Base-by-base conservation (phyloP, 2,113 vertebrate species). In the Eolophus roseicapilla region DNA sequence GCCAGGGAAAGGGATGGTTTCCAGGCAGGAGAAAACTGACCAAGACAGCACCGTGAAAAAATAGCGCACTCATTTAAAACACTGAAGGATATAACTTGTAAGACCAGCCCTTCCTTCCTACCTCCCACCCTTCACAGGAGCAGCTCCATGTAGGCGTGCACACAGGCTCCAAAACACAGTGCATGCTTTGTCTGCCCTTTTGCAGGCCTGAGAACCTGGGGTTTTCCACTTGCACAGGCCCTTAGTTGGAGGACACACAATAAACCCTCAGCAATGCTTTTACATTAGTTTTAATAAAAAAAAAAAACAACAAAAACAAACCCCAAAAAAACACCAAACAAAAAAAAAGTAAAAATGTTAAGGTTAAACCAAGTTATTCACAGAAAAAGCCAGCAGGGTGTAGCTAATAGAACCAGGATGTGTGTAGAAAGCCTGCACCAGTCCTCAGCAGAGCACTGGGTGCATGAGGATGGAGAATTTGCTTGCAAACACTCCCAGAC, bases 111-210 rank as follows among this genome's bases (percentile, higher is more conserved):
- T 62, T 52, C 59, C 29, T 19, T 35, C 70, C 7, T 8, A 2
- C 41, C 20, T 74, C 33, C 63, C 1, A 2, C 12, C 11, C 35
- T 24, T 28, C 1, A 0, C 16, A 41, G 15, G 17, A 82, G 7
- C 31, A 7, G 41, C 57, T 76, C 17, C 23, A 18, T 68, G 82
- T 44, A 47, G 23, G 28, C 10, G 10, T 0, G 7, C 17, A 25
- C 6, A 27, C 29, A 10, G 39, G 35, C 24, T 59, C 47, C 1
- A 6, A 44, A 21, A 23, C 8, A 6, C 6, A 23, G 39, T 7
- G 31, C 0, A 0, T 23, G 27, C 10, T 17, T 37, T 8, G 5
- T 7, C 27, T 50, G 24, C 16, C 35, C 47, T 57, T 71, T 14
- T 2, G 1, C 27, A 43, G 29, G 9, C 31, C 13, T 13, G 13